Evolutionary conservation across 2,888 invertebrate species (phyloP).

Genomic region (Ametastegia equiseti): DNA sequence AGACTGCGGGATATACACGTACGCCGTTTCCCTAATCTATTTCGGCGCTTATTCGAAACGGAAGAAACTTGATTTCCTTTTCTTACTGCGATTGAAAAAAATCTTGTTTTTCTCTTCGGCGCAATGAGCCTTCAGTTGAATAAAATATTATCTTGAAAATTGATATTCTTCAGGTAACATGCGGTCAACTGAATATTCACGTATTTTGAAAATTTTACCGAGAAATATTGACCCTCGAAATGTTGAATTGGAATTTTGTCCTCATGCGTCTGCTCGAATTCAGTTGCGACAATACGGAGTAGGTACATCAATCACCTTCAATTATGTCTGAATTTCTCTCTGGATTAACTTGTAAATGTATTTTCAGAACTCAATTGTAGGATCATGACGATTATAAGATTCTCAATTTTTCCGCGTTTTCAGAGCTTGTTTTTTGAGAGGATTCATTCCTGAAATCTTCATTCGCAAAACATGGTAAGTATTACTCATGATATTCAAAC

Average conservation of each 20-base stretch:
- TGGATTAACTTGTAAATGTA: background rate
- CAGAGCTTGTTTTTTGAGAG: background rate
- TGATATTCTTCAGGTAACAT: background rate
- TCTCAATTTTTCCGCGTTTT: background rate
- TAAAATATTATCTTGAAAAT: background rate
- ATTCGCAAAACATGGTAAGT: background rate
- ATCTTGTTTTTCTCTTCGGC: background rate
- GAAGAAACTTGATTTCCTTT: background rate
- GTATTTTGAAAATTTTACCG: background rate
- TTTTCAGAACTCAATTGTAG: background rate
- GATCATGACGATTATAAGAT: background rate
- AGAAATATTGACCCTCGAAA: background rate
- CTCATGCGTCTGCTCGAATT: background rate
- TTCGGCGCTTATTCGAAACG: background rate
- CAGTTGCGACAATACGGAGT: background rate
- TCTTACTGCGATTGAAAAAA: background rate
- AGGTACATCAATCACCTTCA: no score
- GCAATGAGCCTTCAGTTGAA: background rate
- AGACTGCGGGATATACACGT: background rate
- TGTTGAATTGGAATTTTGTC: background rate
- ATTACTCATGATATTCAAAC: background rate
- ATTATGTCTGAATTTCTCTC: background rate
- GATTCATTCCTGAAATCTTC: background rate
- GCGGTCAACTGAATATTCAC: background rate
- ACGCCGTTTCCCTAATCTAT: background rate